Base-by-base conservation (phyloP, 2,888 invertebrate genomes). In the Cyaniris semiargus region DNA sequence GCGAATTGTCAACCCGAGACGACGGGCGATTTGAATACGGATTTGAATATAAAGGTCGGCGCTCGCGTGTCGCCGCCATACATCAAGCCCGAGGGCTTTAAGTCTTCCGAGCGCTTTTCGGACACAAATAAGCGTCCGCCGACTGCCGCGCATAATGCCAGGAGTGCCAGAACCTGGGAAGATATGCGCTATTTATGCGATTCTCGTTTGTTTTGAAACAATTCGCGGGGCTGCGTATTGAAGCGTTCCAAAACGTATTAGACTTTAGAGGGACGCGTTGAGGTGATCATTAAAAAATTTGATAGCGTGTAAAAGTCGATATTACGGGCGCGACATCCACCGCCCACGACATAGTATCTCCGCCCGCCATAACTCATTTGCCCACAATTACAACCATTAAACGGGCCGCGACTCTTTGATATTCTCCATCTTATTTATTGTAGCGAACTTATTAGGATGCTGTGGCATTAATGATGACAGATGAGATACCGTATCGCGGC, bases 21-120 rank as follows among this genome's bases (percentile, higher is more conserved):
- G 90, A 90, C 89, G 89, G 87, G 85, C 81, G 86, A 91, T 92
- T 93, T 93, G 90, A 93, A 94, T 94, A 88, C 88, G 83, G 79
- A 93, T 94, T 93, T 94, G 92, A 94, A 94, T 94, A 94, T 94
- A 94, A 94, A 93, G 91, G 90, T 91, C 89, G 90, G 89, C 87
- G 88, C 88, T 90, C 89, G 88, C 89, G 89, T 89, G 91, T 90
- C 90, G 88, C 85, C 87, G 88, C 91, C 89, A 90, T 93, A 88
- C 91, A 93, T 94, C 93, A 93, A 90, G 85, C 83, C 86, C 82
- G 88, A 87, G 86, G 88, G 90, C 89, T 91, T 92, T 92, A 92
- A 90, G 92, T 93, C 93, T 92, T 90, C 83, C 90, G 90, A 90
- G 88, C 91, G 91, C 93, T 91, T 92, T 92, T 92, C 83, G 89